These are phyloP conservation scores for Phoeniculus purpureus DNA, from an alignment of 2,797 vertebrate genomes.

Conservation along the genomic window DNA sequence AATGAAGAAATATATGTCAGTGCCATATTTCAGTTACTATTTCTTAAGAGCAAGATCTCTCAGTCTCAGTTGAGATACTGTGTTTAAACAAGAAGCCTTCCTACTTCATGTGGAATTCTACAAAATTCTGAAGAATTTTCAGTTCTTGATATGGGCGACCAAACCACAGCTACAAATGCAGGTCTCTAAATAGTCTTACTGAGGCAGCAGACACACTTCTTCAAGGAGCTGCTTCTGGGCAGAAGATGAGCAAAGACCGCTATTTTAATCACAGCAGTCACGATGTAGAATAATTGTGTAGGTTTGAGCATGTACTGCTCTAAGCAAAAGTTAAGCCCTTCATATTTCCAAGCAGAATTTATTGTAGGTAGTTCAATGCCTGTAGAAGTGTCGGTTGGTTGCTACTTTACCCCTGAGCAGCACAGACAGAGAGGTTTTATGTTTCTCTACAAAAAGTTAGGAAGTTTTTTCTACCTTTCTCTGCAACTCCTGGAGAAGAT, in stretches of 20 bases:
- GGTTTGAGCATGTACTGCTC: not conserved
- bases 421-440: not conserved
- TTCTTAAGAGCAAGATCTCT: not conserved
- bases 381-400: not conserved
- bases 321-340: not conserved
- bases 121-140: not conserved
- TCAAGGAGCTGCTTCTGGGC: not conserved
- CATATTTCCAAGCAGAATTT: not conserved
- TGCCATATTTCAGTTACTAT: not conserved
- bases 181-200: not conserved
- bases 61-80: not conserved
- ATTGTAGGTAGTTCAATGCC: not conserved
- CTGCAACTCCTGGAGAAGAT: not conserved
- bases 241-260: not conserved
- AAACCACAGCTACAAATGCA: not conserved
- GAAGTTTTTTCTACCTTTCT: not conserved
- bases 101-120: fast-evolving
- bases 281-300: not conserved
- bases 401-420: not conserved
- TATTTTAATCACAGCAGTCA: not conserved
- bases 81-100: not conserved
- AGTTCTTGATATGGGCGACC: not conserved
- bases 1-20: not conserved
- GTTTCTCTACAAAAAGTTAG: not conserved
- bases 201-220: not conserved